phyloP scores from a whole-genome alignment of 2,797 vertebrate species.

The Holocentrus rufus region DNA sequence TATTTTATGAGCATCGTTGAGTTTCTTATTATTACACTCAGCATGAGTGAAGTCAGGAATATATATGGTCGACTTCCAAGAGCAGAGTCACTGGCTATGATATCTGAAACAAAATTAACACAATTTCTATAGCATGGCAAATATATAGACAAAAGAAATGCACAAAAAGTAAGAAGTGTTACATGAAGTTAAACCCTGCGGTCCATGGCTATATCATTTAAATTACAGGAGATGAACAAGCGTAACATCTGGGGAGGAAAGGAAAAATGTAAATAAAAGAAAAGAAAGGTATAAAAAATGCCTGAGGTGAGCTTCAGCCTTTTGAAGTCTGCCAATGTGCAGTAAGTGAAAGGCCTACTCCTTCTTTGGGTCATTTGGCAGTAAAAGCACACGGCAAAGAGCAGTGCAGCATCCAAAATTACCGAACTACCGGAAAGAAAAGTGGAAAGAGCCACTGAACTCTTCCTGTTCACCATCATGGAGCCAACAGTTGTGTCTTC shows the following conservation, averaged over 20 bases:
- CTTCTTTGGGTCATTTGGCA: slow-evolving; percentile 58
- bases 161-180: slow-evolving; percentile 81
- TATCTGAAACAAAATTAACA: slow-evolving; percentile 45
- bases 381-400: slow-evolving; percentile 43
- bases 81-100: slow-evolving; percentile 27
- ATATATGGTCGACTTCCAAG: slow-evolving; percentile 25
- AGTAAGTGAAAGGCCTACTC: slow-evolving; percentile 34
- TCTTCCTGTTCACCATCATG: slow-evolving; percentile 30
- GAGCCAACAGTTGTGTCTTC: slow-evolving; percentile 3
- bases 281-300: slow-evolving; percentile 53
- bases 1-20: slow-evolving; percentile 12
- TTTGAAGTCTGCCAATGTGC: slow-evolving; percentile 75
- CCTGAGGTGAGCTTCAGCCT: slow-evolving; percentile 90
- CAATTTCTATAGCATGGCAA: slow-evolving; percentile 82
- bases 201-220: slow-evolving; percentile 86
- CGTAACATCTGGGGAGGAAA: slow-evolving; percentile 44
- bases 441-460: slow-evolving; percentile 71
- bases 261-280: slow-evolving; percentile 44
- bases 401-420: slow-evolving; percentile 34
- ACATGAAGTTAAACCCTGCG: slow-evolving; percentile 84
- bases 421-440: slow-evolving; percentile 54
- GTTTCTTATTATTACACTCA: slow-evolving; percentile 57
- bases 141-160: slow-evolving; percentile 80
- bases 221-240: slow-evolving; percentile 83
- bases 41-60: slow-evolving; percentile 55